Conservation (phyloP, 2,113 vertebrate genomes). For the Meles meles region DNA sequence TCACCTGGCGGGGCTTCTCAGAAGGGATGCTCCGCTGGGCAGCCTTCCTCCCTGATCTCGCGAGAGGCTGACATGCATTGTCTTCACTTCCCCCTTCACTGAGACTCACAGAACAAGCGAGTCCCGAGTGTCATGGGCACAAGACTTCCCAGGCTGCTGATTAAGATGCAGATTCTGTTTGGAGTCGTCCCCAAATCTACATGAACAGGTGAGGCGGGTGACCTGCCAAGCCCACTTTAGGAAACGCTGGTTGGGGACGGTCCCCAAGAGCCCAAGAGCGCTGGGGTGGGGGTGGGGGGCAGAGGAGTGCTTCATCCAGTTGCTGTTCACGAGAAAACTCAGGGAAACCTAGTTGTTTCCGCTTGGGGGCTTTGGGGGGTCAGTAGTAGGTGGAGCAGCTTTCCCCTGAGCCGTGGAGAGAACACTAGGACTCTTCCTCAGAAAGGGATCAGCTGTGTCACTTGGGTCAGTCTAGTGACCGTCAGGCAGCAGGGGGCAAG, state of each 20-base stretch:
- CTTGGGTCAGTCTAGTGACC: not conserved
- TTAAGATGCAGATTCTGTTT: not conserved
- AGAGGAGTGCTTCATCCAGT: not conserved
- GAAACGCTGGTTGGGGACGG: not conserved
- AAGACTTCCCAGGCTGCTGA: not conserved
- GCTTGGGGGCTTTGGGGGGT: not conserved
- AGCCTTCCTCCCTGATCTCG: fast-evolving
- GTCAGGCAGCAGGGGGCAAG: not conserved
- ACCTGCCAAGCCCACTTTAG: not conserved
- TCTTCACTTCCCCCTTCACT: not conserved
- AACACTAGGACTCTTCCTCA: not conserved
- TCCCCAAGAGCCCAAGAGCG: not conserved
- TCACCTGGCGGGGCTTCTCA: not conserved
- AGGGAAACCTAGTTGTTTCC: not conserved
- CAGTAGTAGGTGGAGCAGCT: not conserved
- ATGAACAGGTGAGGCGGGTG: not conserved
- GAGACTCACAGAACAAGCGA: not conserved
- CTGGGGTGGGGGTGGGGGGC: not conserved
- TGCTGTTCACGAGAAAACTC: not conserved
- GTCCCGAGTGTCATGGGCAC: fast-evolving
- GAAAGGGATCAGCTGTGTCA: not conserved
- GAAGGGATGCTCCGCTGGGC: not conserved
- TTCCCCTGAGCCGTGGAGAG: not conserved
- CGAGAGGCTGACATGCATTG: not conserved
- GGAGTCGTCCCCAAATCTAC: not conserved